Base-by-base conservation (phyloP, 2,113 vertebrate species). In the Tricholaema leucomelas region DNA sequence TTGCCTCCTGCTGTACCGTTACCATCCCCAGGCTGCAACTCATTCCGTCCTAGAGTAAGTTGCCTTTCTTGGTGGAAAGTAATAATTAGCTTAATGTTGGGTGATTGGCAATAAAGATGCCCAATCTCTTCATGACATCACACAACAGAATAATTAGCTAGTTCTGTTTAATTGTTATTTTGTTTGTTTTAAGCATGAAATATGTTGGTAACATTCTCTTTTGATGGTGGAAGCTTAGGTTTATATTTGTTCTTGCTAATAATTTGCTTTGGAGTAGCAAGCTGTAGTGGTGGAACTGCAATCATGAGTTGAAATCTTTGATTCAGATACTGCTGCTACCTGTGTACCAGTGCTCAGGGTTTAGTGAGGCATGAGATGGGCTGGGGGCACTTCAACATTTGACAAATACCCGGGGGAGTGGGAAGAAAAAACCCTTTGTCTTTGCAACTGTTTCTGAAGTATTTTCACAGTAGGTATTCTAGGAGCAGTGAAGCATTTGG, bases 21-120 rank as follows among this genome's bases (percentile, higher is more conserved):
- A 99, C 96, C 99, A 99, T 15, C 97, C 97, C 10, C 87, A 90
- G 15, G 98, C 99, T 2, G 96, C 98, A 3, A 99, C 98, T 12
- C 98, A 98, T 88, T 97, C 98, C 0, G 72, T 99, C 24, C 97
- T 98, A 2, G 98, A 99, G 99, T 99, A 97, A 97, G 99, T 42
- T 38, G 20, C 2, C 6, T 21, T n/a, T 63, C 59, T 67, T 75
- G 30, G 17, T 52, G 35, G 52, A 23, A 44, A 12, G 40, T 14
- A 28, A 40, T 78, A 67, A 18, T 15, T 27, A 23, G 4, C 9
- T 91, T 84, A 16, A 3, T 63, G n/a, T 67, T 61, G 67, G 12
- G 4, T 80, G 52, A 21, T 2, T 33, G 7, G 21, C 77, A 81
- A 24, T n/a, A 52, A 64, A 88, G 42, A 56, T 61, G 18, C 44